Base-by-base conservation (phyloP, 2,888 invertebrate species). In the Caenorhabditis imperialis region DNA sequence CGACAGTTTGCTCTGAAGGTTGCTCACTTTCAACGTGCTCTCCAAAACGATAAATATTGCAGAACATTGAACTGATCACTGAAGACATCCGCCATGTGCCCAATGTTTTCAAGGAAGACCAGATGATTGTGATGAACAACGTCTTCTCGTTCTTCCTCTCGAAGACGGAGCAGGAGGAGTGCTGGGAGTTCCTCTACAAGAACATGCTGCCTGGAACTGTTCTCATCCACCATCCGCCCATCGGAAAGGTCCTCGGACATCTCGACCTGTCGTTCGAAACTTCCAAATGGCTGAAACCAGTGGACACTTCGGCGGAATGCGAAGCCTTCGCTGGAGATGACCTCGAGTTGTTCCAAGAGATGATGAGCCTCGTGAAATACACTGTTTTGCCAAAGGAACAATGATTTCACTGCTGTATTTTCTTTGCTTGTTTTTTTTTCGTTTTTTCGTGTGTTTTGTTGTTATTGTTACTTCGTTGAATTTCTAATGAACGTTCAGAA, bases 141-240 rank as follows among this genome's bases (percentile, higher is more conserved):
- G 91, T 92, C 2, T 91, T 93, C 85, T 92, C 92, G 83, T 93
- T 92, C 86, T 93, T 93, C 89, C 89, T 92, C 69, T 88, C 91
- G 42, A 86, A 89, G 60, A 90, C 91, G 33, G 90, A 91, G 62
- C 92, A 93, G 74, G 57, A 65, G 22, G 55, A 67, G 22, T 84
- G 82, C 44, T 81, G 81, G 82, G 60, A 72, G 38, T 78, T 77
- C 57, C 53, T 84, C 25, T 58, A 79, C 48, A 37, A 50, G n/a
- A 55, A 69, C 38, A 55, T 84, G 48, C 53, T 37, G 18, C 72
- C 77, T 0, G 82, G 78, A 18, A 73, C 80, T 20, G 37, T 83
- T 20, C 61, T 85, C 23, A 51, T 83, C 16, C 85, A 84, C 72
- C 81, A 81, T 65, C 85, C 83, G 6, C 57, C 79, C 7, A 44